Conservation (phyloP, 2,888 invertebrate species). For the Deilephila porcellus region DNA sequence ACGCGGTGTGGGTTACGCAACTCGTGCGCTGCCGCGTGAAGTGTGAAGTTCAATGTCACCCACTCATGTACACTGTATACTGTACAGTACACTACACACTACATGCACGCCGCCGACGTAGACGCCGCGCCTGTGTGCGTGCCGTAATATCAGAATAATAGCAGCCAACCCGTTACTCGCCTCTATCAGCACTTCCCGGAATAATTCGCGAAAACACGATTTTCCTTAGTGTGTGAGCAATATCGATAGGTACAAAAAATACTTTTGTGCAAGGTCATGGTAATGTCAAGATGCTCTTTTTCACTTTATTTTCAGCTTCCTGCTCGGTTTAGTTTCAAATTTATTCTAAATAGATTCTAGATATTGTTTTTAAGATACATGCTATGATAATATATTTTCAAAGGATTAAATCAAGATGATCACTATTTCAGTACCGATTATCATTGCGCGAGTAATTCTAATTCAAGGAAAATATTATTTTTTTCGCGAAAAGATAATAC, state of each 20-base stretch:
- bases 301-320: slow-evolving; percentile 15
- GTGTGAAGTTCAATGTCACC: slow-evolving; percentile 84
- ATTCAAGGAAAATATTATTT: too few species aligned
- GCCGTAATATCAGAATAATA: slow-evolving; percentile 73
- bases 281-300: slow-evolving; percentile 57
- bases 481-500: too few species aligned
- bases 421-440: too few species aligned
- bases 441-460: too few species aligned
- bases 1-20: slow-evolving; percentile 70
- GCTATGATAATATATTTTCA: not conserved
- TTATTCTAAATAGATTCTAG: not conserved
- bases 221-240: slow-evolving; percentile 64
- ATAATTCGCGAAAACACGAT: slow-evolving; percentile 76
- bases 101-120: slow-evolving; percentile 51
- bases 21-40: slow-evolving; percentile 78
- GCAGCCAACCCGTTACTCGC: slow-evolving; percentile 79
- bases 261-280: slow-evolving; percentile 76
- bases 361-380: not conserved
- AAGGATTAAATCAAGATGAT: not conserved
- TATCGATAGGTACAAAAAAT: slow-evolving; percentile 55
- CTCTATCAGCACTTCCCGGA: slow-evolving; percentile 79
- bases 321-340: not conserved
- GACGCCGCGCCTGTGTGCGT: slow-evolving; percentile 51
- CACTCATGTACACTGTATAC: slow-evolving; percentile 56
- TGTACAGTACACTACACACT: not conserved